Evolutionary conservation across 2,113 vertebrate species (phyloP).

Genomic region (Tonatia bakeri): DNA sequence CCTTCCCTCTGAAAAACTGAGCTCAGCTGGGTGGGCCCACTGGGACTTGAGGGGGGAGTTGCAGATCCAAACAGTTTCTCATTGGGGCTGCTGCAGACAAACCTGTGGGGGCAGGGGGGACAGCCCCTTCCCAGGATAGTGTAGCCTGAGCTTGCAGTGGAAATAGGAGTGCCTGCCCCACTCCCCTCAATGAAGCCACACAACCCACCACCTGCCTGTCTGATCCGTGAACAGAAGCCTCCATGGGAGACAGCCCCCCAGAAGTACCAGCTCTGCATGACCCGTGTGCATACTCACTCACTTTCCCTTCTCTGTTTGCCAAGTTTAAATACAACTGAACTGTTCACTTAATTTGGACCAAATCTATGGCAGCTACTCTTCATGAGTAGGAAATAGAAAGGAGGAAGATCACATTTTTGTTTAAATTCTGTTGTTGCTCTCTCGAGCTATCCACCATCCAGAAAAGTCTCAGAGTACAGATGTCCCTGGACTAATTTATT

Average conservation of each 20-base stretch:
- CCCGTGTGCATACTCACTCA: no score
- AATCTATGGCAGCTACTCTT: slow-evolving; percentile 44
- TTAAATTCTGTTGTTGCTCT: slow-evolving; percentile 58
- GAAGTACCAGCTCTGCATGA: not conserved
- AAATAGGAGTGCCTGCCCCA: not conserved
- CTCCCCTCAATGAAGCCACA: not conserved
- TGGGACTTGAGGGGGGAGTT: not conserved
- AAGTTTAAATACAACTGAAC: slow-evolving; percentile 48
- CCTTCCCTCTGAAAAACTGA: no score
- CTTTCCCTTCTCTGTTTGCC: not conserved
- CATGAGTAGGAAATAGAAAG: slow-evolving; percentile 44
- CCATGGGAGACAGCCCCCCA: not conserved
- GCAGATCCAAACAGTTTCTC: not conserved
- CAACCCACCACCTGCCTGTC: not conserved
- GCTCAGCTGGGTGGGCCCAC: not conserved
- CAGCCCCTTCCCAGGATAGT: not conserved
- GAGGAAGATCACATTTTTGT: not conserved
- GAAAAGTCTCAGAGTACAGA: slow-evolving; percentile 50
- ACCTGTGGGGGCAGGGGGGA: no score
- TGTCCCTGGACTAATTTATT: slow-evolving; percentile 34
- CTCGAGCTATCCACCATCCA: not conserved
- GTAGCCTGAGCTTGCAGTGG: not conserved
- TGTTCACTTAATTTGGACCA: slow-evolving; percentile 35
- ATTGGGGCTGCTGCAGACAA: no score
- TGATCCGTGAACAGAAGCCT: not conserved